These are phyloP conservation scores for Rhinopithecus roxellana DNA, from an alignment of 2,113 vertebrate genomes.

Conservation along the genomic window DNA sequence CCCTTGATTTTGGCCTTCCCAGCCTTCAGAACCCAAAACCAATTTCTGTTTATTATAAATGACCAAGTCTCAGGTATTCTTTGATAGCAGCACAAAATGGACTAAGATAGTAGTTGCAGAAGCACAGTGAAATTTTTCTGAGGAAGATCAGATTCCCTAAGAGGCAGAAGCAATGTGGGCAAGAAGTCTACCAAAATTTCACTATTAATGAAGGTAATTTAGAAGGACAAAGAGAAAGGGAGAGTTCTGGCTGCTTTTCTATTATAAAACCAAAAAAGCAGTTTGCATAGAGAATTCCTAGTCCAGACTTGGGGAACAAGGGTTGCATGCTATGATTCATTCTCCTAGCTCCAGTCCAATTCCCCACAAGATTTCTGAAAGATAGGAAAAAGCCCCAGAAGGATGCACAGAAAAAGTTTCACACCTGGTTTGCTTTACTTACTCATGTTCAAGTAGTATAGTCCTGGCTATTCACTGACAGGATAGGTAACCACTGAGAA, in stretches of 20 bases:
- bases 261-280: not conserved
- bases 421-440: not conserved
- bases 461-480: not conserved
- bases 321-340: not conserved
- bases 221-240: not conserved
- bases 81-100: not conserved
- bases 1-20: not conserved
- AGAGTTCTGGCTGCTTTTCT: not conserved
- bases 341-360: not conserved
- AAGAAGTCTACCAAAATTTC: not conserved
- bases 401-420: not conserved
- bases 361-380: not conserved
- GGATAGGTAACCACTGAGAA: not conserved
- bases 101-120: not conserved
- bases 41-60: not conserved
- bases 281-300: not conserved
- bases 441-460: too few species aligned
- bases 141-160: not conserved
- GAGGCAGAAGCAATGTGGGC: not conserved
- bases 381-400: not conserved
- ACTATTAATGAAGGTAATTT: not conserved
- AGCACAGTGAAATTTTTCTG: not conserved
- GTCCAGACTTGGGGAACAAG: not conserved
- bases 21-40: not conserved
- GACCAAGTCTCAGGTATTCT: not conserved